Evolutionary conservation across 1,140 invertebrate genomes (phyloP), one percentile per base, ranked within the genome.

Genomic region (Trichogramma pretiosum): DNA sequence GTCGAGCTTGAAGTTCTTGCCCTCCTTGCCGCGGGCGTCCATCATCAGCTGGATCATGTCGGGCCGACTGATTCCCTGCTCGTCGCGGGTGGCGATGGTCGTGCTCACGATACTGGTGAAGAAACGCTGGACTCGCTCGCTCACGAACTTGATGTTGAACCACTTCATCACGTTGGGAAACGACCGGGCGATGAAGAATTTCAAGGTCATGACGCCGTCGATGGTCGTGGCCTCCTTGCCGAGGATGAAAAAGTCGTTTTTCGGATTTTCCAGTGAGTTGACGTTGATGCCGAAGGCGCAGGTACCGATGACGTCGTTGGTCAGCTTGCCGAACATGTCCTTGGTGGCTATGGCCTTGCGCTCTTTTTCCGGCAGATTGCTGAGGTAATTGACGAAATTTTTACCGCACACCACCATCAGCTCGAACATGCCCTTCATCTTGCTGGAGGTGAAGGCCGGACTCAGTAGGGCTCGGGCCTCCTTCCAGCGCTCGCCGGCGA

Each of bases 221-320:
- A 68, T 53, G 13, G 53, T 52, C 10, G 60, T 56, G 0, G 57
- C 40, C 22, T 64, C 56, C 43, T 58, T 63, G 8, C 60, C 68
- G 48, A 57, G 61, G 21, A 44, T 40, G 48, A 55, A 62, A 50
- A 73, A 70, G 16, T 60, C 55, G 28, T 68, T 65, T 5, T 70
- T 44, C n/a, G 46, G 52, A 24, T 72, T 50, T 42, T 52, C 48
- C 19, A 73, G 45, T 7, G 65, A 65, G 50, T 69, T 41, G 11
- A 63, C 58, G 35, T 60, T 52, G 13, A 70, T 47, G 14, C 67
- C 69, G 56, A 69, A 70, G 7, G 65, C 62, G 9, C 56, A 23
- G 2, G 55, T 59, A 2, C 64, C 67, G 38, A 73, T 69, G 0
- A 69, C 61, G 44, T 71, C 70, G 48, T 65, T 67, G 2, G 67